These are phyloP conservation scores for Isichthys henryi DNA, from an alignment of 2,113 vertebrate species.

Conservation along the genomic window DNA sequence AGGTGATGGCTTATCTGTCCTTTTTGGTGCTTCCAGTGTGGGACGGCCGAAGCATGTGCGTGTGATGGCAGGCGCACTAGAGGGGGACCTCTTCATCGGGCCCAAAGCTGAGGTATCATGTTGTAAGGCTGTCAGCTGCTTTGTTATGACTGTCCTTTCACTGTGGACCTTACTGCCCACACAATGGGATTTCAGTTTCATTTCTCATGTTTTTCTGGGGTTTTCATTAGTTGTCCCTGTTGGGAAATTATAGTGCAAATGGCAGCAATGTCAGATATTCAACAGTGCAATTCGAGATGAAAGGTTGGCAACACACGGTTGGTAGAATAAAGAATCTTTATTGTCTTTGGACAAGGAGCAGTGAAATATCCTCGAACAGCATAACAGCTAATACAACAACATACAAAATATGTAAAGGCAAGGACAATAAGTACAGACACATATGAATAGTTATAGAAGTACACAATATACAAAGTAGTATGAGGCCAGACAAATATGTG, in stretches of 20 bases:
- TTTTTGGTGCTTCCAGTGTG: slow-evolving; percentile 57
- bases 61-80: slow-evolving; percentile 84
- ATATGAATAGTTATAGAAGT: not conserved
- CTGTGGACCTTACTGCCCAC: not conserved
- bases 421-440: not conserved
- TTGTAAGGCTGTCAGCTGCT: not conserved
- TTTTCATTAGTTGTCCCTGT: not conserved
- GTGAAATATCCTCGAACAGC: not conserved
- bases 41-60: slow-evolving; percentile 83
- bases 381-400: not conserved
- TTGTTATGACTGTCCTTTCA: not conserved
- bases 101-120: slow-evolving; percentile 78
- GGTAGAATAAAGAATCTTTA: not conserved
- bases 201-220: not conserved
- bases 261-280: not conserved
- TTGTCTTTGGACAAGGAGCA: not conserved
- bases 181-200: not conserved
- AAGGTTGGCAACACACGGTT: not conserved
- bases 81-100: slow-evolving; percentile 84
- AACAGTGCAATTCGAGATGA: not conserved
- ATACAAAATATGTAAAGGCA: not conserved
- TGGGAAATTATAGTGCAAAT: not conserved
- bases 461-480: not conserved
- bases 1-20: not conserved
- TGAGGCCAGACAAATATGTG: not conserved